Conservation (phyloP, 2,888 invertebrate genomes). For the Eristalinus sepulchralis region DNA sequence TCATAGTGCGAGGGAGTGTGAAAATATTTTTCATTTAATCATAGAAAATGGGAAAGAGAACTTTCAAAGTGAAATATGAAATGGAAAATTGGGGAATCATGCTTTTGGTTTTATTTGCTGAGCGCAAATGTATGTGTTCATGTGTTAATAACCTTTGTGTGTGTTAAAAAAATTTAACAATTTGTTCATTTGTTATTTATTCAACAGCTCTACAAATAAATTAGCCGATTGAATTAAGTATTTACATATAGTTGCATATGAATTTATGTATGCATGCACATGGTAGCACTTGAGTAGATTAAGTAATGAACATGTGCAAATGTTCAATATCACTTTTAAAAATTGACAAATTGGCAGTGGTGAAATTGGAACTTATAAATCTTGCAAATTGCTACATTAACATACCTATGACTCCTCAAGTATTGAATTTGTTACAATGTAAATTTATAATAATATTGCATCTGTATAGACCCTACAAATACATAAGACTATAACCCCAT, state of each 20-base stretch:
- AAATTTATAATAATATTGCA: no score
- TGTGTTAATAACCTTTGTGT: background rate
- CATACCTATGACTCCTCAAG: background rate
- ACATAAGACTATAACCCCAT: background rate
- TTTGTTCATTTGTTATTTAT: background rate
- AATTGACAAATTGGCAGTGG: background rate
- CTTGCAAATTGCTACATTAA: background rate
- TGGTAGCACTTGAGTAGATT: background rate
- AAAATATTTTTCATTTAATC: conserved; percentile 1
- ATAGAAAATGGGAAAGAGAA: background rate
- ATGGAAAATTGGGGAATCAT: background rate
- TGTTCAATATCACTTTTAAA: background rate
- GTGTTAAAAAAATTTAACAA: background rate
- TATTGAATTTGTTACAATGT: no score
- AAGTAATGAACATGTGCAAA: no score
- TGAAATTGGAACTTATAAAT: background rate
- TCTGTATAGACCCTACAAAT: no score
- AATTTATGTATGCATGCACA: background rate
- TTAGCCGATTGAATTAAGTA: background rate
- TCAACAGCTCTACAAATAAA: background rate
- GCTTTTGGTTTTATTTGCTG: background rate
- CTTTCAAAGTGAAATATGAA: conserved; percentile 3
- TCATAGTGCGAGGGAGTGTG: background rate
- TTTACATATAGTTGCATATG: background rate
- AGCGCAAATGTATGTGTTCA: background rate